These are phyloP conservation scores for Cyprinella venusta DNA, from an alignment of 2,797 vertebrate species.

Conservation along the genomic window DNA sequence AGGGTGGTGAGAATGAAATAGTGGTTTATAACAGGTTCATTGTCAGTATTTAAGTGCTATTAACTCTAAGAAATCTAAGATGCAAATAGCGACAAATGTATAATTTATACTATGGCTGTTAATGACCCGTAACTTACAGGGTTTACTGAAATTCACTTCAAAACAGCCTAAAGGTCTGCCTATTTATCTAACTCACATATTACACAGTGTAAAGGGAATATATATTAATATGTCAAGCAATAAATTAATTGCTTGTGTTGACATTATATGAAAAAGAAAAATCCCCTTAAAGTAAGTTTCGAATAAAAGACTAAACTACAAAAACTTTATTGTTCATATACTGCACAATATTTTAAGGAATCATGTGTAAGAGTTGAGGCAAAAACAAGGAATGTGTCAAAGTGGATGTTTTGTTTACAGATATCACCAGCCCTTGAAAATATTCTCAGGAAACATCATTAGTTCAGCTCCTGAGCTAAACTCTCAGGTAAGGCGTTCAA, in stretches of 20 bases:
- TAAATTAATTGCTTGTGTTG: constrained; percentile 9
- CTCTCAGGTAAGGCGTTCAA: constrained; percentile 55
- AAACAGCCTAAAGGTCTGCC: background rate
- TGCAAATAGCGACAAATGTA: background rate
- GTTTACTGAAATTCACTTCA: constrained; percentile 4
- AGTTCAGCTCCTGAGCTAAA: constrained; percentile 59
- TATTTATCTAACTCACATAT: constrained; percentile 8
- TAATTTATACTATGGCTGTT: background rate
- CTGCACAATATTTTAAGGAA: constrained; percentile 20
- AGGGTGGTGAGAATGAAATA: background rate
- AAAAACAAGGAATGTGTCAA: constrained; percentile 43
- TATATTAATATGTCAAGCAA: constrained; percentile 6
- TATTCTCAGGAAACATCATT: constrained; percentile 41
- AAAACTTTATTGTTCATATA: constrained; percentile 6
- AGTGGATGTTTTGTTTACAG: constrained; percentile 37
- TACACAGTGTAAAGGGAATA: constrained; percentile 7
- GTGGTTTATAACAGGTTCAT: background rate
- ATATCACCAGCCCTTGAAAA: constrained; percentile 45
- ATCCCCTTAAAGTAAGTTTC: background rate
- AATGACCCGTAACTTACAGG: background rate
- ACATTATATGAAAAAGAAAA: background rate
- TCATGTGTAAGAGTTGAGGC: constrained; percentile 19
- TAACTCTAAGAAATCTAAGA: background rate
- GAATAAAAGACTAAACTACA: constrained; percentile 19
- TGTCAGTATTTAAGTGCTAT: constrained; percentile 4